These are phyloP conservation scores for Chaetura pelagica DNA, from an alignment of 2,113 vertebrate species.

Conservation along the genomic window DNA sequence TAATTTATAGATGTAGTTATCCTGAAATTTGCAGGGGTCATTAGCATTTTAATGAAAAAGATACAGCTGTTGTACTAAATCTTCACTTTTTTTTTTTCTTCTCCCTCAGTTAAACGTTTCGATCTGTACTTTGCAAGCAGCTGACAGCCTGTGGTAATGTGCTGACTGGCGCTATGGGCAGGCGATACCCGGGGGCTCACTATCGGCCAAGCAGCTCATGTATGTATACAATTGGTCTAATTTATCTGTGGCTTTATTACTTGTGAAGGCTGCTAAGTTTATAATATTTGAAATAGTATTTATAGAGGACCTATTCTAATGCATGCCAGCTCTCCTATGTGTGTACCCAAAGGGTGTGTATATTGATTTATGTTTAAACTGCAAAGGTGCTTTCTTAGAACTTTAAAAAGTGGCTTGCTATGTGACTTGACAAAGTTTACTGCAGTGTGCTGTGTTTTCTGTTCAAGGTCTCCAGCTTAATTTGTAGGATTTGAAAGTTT, in stretches of 20 bases:
- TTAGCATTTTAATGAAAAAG: conserved; percentile 81
- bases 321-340: not conserved
- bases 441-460: not conserved
- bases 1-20: conserved; percentile 75
- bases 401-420: fast-evolving
- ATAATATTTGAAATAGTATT: not conserved
- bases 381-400: not conserved
- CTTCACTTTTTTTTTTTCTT: conserved; percentile 35
- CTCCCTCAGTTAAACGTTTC: conserved; percentile 46
- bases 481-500: not conserved
- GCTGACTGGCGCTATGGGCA: conserved; percentile 83
- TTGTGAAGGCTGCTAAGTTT: not conserved
- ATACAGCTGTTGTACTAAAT: conserved; percentile 72
- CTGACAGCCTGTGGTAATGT: conserved; percentile 59
- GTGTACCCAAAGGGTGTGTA: not conserved
- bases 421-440: not conserved
- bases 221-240: conserved; percentile 64
- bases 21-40: conserved; percentile 67
- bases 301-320: not conserved
- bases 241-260: not conserved
- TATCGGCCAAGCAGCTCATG: conserved; percentile 77
- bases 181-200: conserved; percentile 75
- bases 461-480: not conserved
- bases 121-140: conserved; percentile 36
- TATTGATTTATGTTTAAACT: not conserved